Conservation (phyloP, 2,888 invertebrate species). For the Dione juno region DNA sequence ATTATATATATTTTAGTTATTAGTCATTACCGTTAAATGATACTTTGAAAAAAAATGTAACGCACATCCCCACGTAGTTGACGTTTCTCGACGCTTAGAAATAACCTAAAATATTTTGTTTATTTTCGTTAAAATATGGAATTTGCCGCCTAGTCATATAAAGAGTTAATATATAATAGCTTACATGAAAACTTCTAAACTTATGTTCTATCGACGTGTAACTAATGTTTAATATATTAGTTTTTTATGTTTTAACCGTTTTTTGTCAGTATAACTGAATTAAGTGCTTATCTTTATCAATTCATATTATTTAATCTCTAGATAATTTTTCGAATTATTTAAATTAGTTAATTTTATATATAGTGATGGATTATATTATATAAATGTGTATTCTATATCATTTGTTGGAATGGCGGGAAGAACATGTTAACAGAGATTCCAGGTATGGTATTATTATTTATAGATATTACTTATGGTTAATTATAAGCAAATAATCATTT, state of each 20-base stretch:
- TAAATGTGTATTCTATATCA: slow-evolving; percentile 9
- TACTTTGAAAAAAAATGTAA: slow-evolving; percentile 10
- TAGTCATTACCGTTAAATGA: slow-evolving; percentile 37
- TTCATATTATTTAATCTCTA: not conserved
- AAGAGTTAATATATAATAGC: not conserved
- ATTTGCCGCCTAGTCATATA: not conserved
- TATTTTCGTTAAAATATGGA: slow-evolving; percentile 36
- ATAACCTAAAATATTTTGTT: slow-evolving; percentile 49
- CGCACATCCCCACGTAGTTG: slow-evolving; percentile 47
- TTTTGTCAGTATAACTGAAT: not conserved
- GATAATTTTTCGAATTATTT: not conserved
- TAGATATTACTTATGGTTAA: not conserved
- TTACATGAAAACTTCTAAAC: not conserved
- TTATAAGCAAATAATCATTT: not conserved
- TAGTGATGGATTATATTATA: not conserved
- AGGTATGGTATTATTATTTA: slow-evolving; percentile 7
- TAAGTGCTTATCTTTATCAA: slow-evolving; percentile 12
- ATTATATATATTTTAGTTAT: not conserved
- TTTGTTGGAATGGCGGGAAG: slow-evolving; percentile 18
- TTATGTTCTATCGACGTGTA: not conserved
- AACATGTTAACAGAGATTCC: slow-evolving; percentile 15
- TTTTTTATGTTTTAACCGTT: not conserved
- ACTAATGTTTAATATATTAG: not conserved
- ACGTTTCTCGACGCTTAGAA: slow-evolving; percentile 54
- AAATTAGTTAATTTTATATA: not conserved